Base-by-base conservation (phyloP, 1,140 invertebrate genomes). In the Drosophila kohkoa region DNA sequence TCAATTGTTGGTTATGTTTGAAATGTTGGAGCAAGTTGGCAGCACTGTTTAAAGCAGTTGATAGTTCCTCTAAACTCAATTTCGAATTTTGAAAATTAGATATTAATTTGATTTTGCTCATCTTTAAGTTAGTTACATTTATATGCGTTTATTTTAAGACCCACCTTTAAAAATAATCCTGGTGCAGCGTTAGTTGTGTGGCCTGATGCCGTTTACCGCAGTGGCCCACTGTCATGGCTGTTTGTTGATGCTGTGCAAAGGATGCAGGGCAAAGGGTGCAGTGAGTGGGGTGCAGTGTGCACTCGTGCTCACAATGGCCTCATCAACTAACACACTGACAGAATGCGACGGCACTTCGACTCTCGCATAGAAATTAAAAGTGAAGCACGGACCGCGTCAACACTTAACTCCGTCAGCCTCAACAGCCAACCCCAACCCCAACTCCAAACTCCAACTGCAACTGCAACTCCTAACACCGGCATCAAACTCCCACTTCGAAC, bases 291-390 rank as follows among this genome's bases (percentile, higher is more conserved):
- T 41, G 41, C 41, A 43, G 30, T 54, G 66, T 30, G 54, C 7
- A 25, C 15, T 8, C 25, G n/a, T 28, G 11, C 25, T 71, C 54
- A 83, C 81, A 83, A 83, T 83, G 81, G 68, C 64, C 79, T 83
- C 81, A 83, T 83, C 81, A 83, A 51, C 81, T 59, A 77, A 77
- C 72, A 55, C 55, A 48, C 30, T 51, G 41, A 35, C 57, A 63
- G 45, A 63, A 70, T 49, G 59, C 58, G 45, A 35, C 45, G 54
- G 67, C 67, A 43, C 11, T 58, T 70, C 35, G 35, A 25, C 20
- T 8, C 35, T 8, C 57, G 43, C 46, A 81, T 63, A 67, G 68
- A 66, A 74, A 77, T 77, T 77, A 73, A 77, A 85, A 85, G 67
- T 82, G 80, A 79, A 82, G 80, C 73, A 63, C 52, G 59, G 25